Base-by-base conservation (phyloP, 2,888 invertebrate species). In the Trichogramma evanescens region DNA sequence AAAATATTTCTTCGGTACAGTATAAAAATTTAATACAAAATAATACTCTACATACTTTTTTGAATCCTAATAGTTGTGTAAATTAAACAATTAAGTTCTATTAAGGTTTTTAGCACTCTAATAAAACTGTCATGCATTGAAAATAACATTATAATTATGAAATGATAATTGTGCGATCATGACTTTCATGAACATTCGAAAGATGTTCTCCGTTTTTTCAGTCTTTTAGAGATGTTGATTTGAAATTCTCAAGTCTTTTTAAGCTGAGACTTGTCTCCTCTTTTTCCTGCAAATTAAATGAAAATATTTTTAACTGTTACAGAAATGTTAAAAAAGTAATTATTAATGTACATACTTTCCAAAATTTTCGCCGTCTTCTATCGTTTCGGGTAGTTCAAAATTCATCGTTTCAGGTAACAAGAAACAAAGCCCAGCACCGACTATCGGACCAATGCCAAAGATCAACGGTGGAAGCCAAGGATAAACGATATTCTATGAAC, bases 371-470 rank as follows among this genome's bases (percentile, higher is more conserved):
- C 80, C 79, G 55, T 81, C 82, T 65, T 80, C 79, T 49, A 82
- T 74, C 10, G 80, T 81, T 63, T 82, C 81, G 3, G 82, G 82
- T 40, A 83, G 71, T 61, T 78, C 76, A 53, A 77, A 75, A 58
- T 78, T 74, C 67, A 78, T 75, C 4, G 83, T 83, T 73, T 83
- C 83, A n/a, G 83, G 83, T 45, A 83, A 69, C 5, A 80, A 63
- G 0, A 81, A 66, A 61, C 81, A 79, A 1, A 81, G 69, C 6
- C 72, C 59, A 13, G 80, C 81, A 5, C 80, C 80, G n/a, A 79
- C 51, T 46, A 81, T 66, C 2, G 80, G 79, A 6, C 76, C 72
- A 5, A 74, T 61, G 9, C 82, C 82, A 68, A 82, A 82, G 54
- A 81, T 69, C 51, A 81, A 68, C 1, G 81, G 77, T 38, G 82